Conservation (phyloP, 2,113 vertebrate genomes). For the Crotalus helleri region DNA sequence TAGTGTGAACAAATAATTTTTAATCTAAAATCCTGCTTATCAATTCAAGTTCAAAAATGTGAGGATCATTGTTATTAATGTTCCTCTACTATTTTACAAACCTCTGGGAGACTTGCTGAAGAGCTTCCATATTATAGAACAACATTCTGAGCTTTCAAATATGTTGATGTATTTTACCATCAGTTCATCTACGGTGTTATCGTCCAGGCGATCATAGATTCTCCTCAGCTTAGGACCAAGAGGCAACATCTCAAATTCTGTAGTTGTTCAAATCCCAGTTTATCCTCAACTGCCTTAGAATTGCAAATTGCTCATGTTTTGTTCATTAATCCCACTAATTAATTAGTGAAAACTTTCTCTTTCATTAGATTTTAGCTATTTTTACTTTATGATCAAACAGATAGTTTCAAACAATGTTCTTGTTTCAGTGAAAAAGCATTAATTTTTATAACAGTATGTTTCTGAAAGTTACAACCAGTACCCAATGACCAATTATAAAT, state of each 20-base stretch:
- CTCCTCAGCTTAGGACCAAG: background rate
- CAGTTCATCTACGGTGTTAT: slow-evolving; percentile 18
- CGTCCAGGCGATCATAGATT: background rate
- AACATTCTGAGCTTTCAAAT: slow-evolving; percentile 10
- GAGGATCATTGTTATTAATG: background rate
- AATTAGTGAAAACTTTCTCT: slow-evolving; percentile 13
- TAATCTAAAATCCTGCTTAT: background rate
- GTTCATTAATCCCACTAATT: background rate
- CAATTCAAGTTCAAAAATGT: background rate
- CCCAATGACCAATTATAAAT: background rate
- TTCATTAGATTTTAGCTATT: background rate
- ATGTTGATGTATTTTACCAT: background rate
- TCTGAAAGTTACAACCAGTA: background rate
- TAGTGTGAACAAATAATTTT: background rate
- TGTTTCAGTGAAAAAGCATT: background rate
- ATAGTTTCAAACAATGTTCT: background rate
- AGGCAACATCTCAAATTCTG: slow-evolving; percentile 2
- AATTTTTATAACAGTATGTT: background rate
- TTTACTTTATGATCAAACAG: background rate
- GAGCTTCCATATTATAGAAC: slow-evolving; percentile 25
- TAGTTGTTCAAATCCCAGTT: background rate
- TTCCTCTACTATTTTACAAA: slow-evolving; percentile 8
- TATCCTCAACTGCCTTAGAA: background rate
- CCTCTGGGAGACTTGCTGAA: slow-evolving; percentile 2
- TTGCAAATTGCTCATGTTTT: background rate